These are phyloP conservation scores for Siniperca undulata DNA, from an alignment of 2,797 vertebrate species.

Conservation along the genomic window DNA sequence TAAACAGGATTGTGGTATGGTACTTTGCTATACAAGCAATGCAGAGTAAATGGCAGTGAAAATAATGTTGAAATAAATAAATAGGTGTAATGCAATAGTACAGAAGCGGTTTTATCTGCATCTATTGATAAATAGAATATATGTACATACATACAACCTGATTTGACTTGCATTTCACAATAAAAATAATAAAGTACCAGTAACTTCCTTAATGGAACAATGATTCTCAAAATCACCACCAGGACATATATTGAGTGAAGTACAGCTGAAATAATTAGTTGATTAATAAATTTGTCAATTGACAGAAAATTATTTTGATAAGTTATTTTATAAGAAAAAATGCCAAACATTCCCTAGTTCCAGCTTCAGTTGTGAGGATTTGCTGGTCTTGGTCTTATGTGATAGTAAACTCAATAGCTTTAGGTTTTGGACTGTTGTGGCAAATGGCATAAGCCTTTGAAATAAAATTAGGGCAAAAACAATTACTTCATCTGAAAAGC, in stretches of 20 bases:
- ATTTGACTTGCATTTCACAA: neutral
- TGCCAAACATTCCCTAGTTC: neutral
- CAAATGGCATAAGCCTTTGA: no score
- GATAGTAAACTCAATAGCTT: neutral
- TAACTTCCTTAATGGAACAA: neutral
- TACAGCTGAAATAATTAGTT: no score
- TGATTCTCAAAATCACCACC: neutral
- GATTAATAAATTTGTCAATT: neutral
- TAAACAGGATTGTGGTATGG: conserved; percentile 4
- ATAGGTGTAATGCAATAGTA: neutral
- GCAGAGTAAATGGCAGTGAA: no score
- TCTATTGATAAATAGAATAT: no score
- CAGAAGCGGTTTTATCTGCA: neutral
- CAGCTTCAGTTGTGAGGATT: neutral
- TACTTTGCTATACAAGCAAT: neutral
- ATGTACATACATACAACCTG: no score
- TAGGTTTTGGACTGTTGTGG: no score
- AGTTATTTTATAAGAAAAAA: neutral
- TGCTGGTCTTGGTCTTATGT: neutral
- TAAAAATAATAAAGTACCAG: neutral
- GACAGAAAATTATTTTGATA: neutral
- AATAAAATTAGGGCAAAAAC: neutral
- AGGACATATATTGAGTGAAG: neutral
- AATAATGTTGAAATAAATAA: no score
- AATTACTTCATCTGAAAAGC: neutral